These are phyloP conservation scores for Beroe forskalii DNA, from an alignment of 37 sponge, comb jelly and placozoan genomes.

Conservation along the genomic window DNA sequence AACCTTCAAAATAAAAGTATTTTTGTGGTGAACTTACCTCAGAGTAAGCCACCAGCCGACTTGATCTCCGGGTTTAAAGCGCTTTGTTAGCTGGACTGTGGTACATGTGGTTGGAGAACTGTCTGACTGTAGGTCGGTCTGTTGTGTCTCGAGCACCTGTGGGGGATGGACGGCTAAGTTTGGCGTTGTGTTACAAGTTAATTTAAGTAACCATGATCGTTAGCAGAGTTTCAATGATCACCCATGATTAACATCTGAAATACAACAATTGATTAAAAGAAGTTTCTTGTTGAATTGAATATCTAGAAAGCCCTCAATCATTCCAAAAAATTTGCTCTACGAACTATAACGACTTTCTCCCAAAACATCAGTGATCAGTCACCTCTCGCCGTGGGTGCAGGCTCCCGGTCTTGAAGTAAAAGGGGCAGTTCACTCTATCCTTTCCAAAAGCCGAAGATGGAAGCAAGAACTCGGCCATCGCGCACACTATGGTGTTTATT, in stretches of 20 bases:
- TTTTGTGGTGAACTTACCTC: slow-evolving; percentile 49
- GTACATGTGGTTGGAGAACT: slow-evolving; percentile 61
- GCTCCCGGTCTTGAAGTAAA: slow-evolving; percentile 65
- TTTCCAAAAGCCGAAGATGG: slow-evolving; percentile 45
- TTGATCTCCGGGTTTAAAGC: slow-evolving; percentile 4
- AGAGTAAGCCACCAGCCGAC: neutral
- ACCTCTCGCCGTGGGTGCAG: slow-evolving; percentile 49
- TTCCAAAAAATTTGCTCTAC: too few relatives aligned
- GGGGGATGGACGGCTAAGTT: neutral
- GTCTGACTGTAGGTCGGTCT: slow-evolving; percentile 64
- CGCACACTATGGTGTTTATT: neutral
- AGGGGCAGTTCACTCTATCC: slow-evolving; percentile 58
- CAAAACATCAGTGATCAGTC: too few relatives aligned
- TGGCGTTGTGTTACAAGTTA: too few relatives aligned
- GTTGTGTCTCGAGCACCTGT: slow-evolving; percentile 62
- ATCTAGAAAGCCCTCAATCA: too few relatives aligned
- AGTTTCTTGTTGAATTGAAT: too few relatives aligned
- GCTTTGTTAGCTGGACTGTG: slow-evolving; percentile 33
- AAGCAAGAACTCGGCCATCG: slow-evolving; percentile 58
- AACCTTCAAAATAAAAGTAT: too few relatives aligned
- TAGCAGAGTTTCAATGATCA: too few relatives aligned
- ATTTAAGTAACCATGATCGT: too few relatives aligned
- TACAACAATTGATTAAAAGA: too few relatives aligned
- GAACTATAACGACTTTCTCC: too few relatives aligned
- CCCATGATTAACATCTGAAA: too few relatives aligned